Base-by-base conservation (phyloP, 2,888 invertebrate species). In the Drosophila mercatorum region DNA sequence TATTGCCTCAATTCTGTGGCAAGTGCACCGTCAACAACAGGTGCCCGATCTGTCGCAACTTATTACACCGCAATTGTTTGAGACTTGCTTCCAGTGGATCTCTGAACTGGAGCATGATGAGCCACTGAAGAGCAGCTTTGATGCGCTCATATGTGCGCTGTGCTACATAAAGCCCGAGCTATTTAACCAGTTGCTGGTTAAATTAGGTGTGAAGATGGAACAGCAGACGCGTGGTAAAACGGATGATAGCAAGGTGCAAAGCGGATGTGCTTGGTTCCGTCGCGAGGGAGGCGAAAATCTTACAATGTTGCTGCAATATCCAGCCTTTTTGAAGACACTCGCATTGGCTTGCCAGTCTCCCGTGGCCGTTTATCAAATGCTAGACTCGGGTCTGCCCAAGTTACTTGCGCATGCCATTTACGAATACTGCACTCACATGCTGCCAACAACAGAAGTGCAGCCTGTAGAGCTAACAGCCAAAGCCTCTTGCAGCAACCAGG, bases 281-380 rank as follows among this genome's bases (percentile, higher is more conserved):
- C 94, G 94, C 44, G 93, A 95, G 43, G 94, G 94, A 63, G 93
- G 94, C 44, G 94, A 94, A 36, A 94, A 95, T 80, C 91, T 94
- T 36, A 94, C 93, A 34, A 93, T 94, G 84, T 92, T 95, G 79
- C 93, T 94, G 64, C 91, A 95, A 59, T 94, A 94, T 47, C 94
- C 95, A 71, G 94, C 95, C 60, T 95, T 96, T 91, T 93, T 97
- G 79, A 94, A 95, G 88, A 97, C 96, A 2, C 94, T 97, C 31
- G 96, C 97, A 1, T 94, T 96, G 75, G 96, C 96, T 8, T 96
- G 97, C 84, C 95, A 97, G 93, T 97, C 97, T 3, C 95, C 96
- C 0, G 94, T 95, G 31, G 96, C 96, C 59, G 95, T 96, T 22
- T 94, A 95, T 82, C 95, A 96, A 83, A 93, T 98, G 74, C 94